Base-by-base conservation (phyloP, 2,888 invertebrate genomes). In the Anaspis maculata region DNA sequence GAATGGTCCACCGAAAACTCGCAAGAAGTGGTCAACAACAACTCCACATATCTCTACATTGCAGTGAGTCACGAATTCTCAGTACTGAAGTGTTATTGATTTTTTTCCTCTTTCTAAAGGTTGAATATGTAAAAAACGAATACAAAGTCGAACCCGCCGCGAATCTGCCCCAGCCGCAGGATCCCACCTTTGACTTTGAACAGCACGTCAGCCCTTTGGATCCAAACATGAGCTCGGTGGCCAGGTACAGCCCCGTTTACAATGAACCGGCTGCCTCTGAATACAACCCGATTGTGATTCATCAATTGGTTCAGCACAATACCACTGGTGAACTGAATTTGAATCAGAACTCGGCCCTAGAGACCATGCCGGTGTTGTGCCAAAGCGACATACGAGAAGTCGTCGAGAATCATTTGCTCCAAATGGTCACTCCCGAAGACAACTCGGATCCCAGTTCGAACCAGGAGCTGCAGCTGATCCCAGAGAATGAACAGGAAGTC, bases 201-300 rank as follows among this genome's bases (percentile, higher is more conserved):
- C 55, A 58, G 26, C 61, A 63, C 44, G 62, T 64, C 4, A 64
- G 62, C 35, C 59, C 63, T 13, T 45, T 65, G 32, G 64, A 66
- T 47, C 64, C 65, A 3, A 76, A 72, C 51, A 69, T 75, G 66
- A 71, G 72, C 56, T 73, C 72, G 16, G 69, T 69, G 12, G 72
- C 71, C 24, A 70, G 76, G 53, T 79, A 79, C 51, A 78, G 78
- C 42, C 74, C 74, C 46, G 71, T 74, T 32, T 67, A 71, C 34
- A 54, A 45, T 24, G 56, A 61, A 16, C 38, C 55, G 13, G 41
- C 54, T 23, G 53, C 46, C 4, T 6, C 6, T 31, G 46, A 56
- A 34, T 55, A 46, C 35, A 58, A 56, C 40, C 56, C 62, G 2
- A 57, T 63, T 11, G 59, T 65, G 19, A 60, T 65, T 27, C 59